These are phyloP conservation scores for Matsumyia berberina DNA, from an alignment of 2,888 invertebrate genomes.

Conservation along the genomic window DNA sequence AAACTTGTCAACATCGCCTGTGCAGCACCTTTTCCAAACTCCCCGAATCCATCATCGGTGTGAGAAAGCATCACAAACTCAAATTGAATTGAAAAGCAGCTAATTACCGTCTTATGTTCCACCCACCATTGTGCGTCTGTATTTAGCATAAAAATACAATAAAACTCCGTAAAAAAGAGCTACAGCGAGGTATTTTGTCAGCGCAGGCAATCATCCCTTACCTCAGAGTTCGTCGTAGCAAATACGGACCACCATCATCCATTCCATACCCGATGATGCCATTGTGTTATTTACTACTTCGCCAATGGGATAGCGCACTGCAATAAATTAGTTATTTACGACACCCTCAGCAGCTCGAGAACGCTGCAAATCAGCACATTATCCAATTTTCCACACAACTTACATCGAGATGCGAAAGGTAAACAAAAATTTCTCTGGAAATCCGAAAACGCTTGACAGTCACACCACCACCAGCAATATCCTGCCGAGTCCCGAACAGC, in stretches of 20 bases:
- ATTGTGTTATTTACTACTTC: constrained; percentile 42
- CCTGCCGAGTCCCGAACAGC: too few species aligned
- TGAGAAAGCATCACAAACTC: too few species aligned
- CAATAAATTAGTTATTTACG: constrained; percentile 75
- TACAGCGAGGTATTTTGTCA: constrained; percentile 12
- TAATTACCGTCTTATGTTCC: neutral
- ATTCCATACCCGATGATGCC: too few species aligned
- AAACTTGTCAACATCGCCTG: too few species aligned
- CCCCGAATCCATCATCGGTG: too few species aligned
- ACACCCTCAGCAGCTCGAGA: constrained; percentile 57
- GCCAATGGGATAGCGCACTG: constrained; percentile 49
- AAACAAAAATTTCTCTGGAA: constrained; percentile 40
- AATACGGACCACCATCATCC: constrained; percentile 34
- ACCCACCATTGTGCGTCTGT: neutral
- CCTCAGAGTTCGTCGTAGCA: constrained; percentile 37
- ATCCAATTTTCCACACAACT: constrained; percentile 69
- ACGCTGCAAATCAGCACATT: constrained; percentile 73
- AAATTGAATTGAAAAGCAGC: neutral
- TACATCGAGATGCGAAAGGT: constrained; percentile 60
- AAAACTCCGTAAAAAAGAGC: neutral
- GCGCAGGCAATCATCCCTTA: constrained; percentile 15
- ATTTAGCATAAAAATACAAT: constrained; percentile 25
- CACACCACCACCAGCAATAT: neutral
- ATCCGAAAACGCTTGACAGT: constrained; percentile 16
- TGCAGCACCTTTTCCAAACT: too few species aligned